phyloP scores from a whole-genome alignment of 2,797 vertebrate genomes.

The Hippoglossus hippoglossus region DNA sequence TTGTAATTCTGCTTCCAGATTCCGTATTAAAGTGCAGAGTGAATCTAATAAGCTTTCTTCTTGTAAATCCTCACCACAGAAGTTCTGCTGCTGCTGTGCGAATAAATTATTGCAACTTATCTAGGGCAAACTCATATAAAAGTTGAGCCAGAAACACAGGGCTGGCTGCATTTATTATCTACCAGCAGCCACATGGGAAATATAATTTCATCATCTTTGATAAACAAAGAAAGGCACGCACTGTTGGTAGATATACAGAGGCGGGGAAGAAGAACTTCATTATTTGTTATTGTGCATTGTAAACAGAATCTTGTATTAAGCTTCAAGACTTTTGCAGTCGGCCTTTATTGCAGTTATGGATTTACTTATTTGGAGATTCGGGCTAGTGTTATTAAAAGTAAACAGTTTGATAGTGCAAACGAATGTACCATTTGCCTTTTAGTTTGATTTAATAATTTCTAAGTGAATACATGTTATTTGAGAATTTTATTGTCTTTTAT shows the following conservation, averaged over 20 bases:
- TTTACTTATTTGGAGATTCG: conserved; percentile 49
- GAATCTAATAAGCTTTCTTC: conserved; percentile 36
- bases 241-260: conserved; percentile 34
- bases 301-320: conserved; percentile 62
- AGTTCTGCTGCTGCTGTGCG: conserved; percentile 40
- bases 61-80: conserved; percentile 14
- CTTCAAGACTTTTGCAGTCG: conserved; percentile 36
- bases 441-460: conserved; percentile 30
- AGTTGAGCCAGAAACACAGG: conserved; percentile 48
- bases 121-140: conserved; percentile 48
- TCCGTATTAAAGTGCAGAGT: conserved; percentile 32
- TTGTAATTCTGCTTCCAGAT: conserved; percentile 45
- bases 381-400: conserved; percentile 40
- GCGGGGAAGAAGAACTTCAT: conserved; percentile 46
- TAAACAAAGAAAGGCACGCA: conserved; percentile 44
- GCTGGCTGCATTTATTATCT: conserved; percentile 44
- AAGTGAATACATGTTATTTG: conserved; percentile 22
- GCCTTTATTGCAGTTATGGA: conserved; percentile 53
- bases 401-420: conserved; percentile 48
- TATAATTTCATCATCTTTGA: conserved; percentile 48
- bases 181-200: conserved; percentile 44
- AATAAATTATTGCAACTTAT: conserved; percentile 62
- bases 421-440: conserved; percentile 32
- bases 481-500: conserved; percentile 2
- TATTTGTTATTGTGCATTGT: conserved; percentile 49